A percentile compares a stretch with the other conserved stretches of the same genome.
These are phyloP conservation scores for Lycaon pictus DNA, from an alignment of 2,113 vertebrate genomes.

Conservation along the genomic window DNA sequence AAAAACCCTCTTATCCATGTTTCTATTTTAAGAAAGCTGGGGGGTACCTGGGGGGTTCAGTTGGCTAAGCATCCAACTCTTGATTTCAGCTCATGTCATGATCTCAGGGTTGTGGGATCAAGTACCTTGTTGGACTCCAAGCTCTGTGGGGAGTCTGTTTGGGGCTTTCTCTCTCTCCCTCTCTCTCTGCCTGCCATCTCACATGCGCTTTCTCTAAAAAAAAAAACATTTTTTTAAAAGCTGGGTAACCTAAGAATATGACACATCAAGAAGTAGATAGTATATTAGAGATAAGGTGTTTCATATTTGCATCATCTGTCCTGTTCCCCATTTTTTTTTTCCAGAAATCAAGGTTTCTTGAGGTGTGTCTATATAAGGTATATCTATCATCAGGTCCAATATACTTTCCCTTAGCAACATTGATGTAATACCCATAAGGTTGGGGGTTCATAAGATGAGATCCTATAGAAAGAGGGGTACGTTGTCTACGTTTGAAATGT, in stretches of 20 bases:
- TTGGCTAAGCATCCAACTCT: neutral
- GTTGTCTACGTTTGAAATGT: conserved; percentile 17
- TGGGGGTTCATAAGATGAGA: neutral
- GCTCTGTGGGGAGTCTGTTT: no score
- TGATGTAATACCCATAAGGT: neutral
- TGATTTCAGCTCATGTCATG: neutral
- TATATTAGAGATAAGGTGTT: neutral
- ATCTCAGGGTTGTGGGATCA: neutral
- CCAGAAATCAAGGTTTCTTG: neutral
- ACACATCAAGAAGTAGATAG: neutral
- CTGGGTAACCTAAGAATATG: neutral
- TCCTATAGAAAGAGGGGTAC: neutral
- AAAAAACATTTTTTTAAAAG: neutral
- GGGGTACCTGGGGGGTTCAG: neutral
- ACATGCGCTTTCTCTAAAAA: neutral
- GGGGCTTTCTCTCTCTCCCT: no score
- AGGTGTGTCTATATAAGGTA: neutral
- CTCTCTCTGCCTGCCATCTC: neutral
- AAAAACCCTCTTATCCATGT: neutral
- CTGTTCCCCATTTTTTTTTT: neutral
- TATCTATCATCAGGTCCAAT: neutral
- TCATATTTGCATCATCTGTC: neutral
- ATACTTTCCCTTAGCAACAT: neutral
- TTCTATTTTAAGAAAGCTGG: conserved; percentile 41
- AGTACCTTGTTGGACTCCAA: no score